Evolutionary conservation across 2,113 vertebrate species (phyloP).

Genomic region (Echinops telfairi): DNA sequence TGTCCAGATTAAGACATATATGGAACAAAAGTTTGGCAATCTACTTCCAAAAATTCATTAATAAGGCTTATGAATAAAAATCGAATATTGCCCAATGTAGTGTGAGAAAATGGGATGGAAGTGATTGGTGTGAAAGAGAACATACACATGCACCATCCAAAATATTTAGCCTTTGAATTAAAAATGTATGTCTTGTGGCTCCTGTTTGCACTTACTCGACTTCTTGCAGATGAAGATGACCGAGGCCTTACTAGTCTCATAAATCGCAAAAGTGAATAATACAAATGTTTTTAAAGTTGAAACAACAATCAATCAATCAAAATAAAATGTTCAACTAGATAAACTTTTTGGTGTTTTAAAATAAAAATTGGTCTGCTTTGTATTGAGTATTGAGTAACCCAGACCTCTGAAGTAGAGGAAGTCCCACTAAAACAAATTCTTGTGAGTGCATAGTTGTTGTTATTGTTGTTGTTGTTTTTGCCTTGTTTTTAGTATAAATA

Average conservation of each 20-base stretch:
- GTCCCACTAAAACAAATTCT: too few species aligned
- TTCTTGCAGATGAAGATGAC: background rate
- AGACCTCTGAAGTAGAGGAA: constrained; percentile 35
- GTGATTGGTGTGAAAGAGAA: background rate
- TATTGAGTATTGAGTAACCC: background rate
- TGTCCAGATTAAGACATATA: background rate
- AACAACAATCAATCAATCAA: background rate
- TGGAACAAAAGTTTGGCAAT: background rate
- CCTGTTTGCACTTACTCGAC: background rate
- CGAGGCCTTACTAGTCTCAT: background rate
- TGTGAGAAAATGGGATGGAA: background rate
- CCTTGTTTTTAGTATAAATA: too few species aligned
- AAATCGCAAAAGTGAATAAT: background rate
- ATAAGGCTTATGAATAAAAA: background rate
- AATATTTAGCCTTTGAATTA: background rate
- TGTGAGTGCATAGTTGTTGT: too few species aligned
- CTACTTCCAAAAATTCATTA: background rate
- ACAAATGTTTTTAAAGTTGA: background rate
- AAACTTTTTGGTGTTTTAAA: background rate
- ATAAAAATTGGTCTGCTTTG: constrained; percentile 62
- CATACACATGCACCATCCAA: background rate
- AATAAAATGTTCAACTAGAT: constrained; percentile 12
- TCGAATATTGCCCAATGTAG: background rate
- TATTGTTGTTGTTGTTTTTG: too few species aligned
- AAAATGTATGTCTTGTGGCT: background rate